These are phyloP conservation scores for Bubo bubo DNA, from an alignment of 2,113 vertebrate species.

Conservation along the genomic window DNA sequence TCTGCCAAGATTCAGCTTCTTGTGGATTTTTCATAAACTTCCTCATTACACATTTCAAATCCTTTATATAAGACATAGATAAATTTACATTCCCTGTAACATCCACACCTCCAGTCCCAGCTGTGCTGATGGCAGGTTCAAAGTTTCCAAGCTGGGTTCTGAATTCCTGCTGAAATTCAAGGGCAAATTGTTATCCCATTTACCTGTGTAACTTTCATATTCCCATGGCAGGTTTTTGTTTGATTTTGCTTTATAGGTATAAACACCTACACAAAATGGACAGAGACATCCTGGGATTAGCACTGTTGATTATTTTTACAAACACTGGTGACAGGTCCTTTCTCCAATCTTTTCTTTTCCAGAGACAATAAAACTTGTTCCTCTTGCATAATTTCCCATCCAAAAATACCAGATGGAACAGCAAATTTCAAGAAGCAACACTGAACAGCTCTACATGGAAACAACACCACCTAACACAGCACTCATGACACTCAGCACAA, in stretches of 20 bases:
- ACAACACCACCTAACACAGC: background rate
- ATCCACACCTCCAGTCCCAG: background rate
- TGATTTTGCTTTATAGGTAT: background rate
- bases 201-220: background rate
- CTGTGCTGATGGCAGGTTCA: background rate
- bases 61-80: background rate
- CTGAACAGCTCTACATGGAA: background rate
- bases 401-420: background rate
- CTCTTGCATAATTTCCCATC: background rate
- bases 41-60: background rate
- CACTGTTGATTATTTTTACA: background rate
- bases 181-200: background rate
- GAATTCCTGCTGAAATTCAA: background rate
- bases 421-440: background rate
- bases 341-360: background rate
- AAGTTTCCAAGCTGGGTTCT: background rate
- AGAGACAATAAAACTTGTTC: background rate
- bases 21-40: background rate
- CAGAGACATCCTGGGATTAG: background rate
- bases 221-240: background rate
- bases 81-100: background rate
- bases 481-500: background rate
- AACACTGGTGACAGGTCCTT: background rate
- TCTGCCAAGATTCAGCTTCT: background rate
- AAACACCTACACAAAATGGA: background rate